Evolutionary conservation across 2,797 vertebrate genomes (phyloP), one percentile per base, ranked within the genome.

Genomic region (Lacerta bilineata): DNA sequence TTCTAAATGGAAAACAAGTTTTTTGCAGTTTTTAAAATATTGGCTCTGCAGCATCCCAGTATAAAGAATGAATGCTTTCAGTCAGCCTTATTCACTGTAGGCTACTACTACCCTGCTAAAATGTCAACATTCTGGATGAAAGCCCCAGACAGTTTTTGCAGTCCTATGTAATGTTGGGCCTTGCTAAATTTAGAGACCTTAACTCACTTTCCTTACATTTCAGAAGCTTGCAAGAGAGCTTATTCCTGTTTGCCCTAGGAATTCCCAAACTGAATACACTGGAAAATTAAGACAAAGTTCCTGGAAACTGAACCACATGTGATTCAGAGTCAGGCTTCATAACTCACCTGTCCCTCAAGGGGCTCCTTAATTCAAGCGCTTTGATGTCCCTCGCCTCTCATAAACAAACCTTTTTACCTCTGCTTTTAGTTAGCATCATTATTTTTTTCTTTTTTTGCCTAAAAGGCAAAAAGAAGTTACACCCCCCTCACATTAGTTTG

Each of bases 381-480:
- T 96, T 97, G 97, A 96, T 95, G 97, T 95, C 86, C 76, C 91
- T 94, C 94, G 88, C 93, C 55, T 95, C 95, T 95, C 92, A 96
- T 95, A 93, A 94, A 9, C 78, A 94, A 50, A 55, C 33, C 29
- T 85, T 90, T 75, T 94, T 90, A 81, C 95, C 77, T 74, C 75
- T 84, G 76, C 55, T 80, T 84, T 39, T 93, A 89, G 68, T 83
- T 82, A 93, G 89, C 68, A 43, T 82, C 43, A 17, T 64, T 64
- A 18, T 9, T 78, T 55, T 82, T 96, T 94, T 94, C 95, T 88
- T 95, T 89, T 89, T 89, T 86, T 1, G 82, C 64, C 86, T 75
- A 87, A 92, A 89, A 68, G 79, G 84, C 82, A 86, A 66, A 72
- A 76, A 43, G 43, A 71, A 85, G 74, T 27, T n/a, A 89, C 71